A percentile compares a stretch with the other conserved stretches of the same genome.
These are phyloP conservation scores for Holotrichia oblita DNA, from an alignment of 1,140 invertebrate genomes.

Conservation along the genomic window DNA sequence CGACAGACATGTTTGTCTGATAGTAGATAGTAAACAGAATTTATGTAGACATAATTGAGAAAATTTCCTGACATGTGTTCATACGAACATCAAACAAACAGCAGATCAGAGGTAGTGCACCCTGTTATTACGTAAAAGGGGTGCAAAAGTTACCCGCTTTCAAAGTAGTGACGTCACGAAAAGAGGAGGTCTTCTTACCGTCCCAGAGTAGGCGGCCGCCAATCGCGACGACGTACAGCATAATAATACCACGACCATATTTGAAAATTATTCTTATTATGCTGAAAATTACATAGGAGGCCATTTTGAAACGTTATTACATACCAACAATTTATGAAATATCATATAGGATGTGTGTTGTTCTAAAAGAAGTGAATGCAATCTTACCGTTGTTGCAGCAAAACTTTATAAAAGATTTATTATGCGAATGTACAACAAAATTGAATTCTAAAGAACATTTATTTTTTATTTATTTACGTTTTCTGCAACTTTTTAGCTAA, in stretches of 20 bases:
- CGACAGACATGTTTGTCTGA: background rate
- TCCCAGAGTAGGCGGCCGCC: slow-evolving; percentile 45
- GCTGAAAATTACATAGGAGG: slow-evolving; percentile 56
- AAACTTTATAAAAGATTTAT: too few relatives aligned
- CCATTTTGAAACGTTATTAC: slow-evolving; percentile 54
- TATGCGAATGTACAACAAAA: too few relatives aligned
- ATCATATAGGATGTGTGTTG: background rate
- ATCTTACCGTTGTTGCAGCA: background rate
- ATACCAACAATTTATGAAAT: slow-evolving; percentile 23
- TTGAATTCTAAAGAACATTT: too few relatives aligned
- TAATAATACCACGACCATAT: slow-evolving; percentile 59
- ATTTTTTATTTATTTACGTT: too few relatives aligned
- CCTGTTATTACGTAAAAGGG: background rate
- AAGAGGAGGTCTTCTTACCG: slow-evolving; percentile 2
- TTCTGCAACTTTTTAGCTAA: too few relatives aligned
- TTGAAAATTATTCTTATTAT: slow-evolving; percentile 60
- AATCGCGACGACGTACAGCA: slow-evolving; percentile 51
- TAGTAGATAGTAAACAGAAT: slow-evolving; percentile 15
- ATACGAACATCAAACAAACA: background rate
- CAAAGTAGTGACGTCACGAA: slow-evolving; percentile 34
- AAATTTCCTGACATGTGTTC: background rate
- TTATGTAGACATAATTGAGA: slow-evolving; percentile 14
- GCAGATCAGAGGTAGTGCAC: background rate
- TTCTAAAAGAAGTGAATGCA: background rate
- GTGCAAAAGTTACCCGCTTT: background rate